Evolutionary conservation across 2,888 invertebrate genomes (phyloP).

Genomic region (Yponomeuta cagnagella): DNA sequence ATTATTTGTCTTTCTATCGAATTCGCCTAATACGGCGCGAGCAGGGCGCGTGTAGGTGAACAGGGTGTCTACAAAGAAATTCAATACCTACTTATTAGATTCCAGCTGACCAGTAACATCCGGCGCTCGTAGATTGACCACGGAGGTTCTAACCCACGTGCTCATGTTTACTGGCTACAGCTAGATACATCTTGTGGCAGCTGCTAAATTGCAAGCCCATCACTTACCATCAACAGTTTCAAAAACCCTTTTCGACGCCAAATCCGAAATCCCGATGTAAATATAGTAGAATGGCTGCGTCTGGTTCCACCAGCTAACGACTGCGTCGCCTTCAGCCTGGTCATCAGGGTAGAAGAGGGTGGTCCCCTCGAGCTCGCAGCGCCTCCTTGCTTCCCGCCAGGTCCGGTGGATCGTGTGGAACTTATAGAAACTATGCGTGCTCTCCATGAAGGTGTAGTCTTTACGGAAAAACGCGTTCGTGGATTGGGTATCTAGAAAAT

Average conservation of each 20-base stretch:
- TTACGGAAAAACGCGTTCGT: conserved; percentile 44
- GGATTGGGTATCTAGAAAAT: conserved; percentile 42
- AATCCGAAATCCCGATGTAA: conserved; percentile 42
- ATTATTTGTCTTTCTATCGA: no score
- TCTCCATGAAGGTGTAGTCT: conserved; percentile 46
- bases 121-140: no score
- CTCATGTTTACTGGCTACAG: no score
- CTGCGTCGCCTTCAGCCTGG: conserved; percentile 34
- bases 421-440: conserved; percentile 48
- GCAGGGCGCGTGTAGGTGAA: no score
- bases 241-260: conserved; percentile 40
- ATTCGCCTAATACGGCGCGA: no score
- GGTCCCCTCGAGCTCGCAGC: conserved; percentile 48
- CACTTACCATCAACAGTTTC: conserved; percentile 37
- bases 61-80: no score
- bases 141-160: no score
- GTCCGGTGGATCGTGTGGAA: conserved; percentile 41
- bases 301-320: conserved; percentile 33
- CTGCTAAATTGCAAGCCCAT: not conserved
- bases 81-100: no score
- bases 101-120: no score
- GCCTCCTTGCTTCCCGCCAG: conserved; percentile 44
- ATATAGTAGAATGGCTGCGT: conserved; percentile 32
- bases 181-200: no score
- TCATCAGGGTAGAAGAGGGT: conserved; percentile 47